Base-by-base conservation (phyloP, 2,888 invertebrate genomes). In the Eudasyphora cyanicolor region DNA sequence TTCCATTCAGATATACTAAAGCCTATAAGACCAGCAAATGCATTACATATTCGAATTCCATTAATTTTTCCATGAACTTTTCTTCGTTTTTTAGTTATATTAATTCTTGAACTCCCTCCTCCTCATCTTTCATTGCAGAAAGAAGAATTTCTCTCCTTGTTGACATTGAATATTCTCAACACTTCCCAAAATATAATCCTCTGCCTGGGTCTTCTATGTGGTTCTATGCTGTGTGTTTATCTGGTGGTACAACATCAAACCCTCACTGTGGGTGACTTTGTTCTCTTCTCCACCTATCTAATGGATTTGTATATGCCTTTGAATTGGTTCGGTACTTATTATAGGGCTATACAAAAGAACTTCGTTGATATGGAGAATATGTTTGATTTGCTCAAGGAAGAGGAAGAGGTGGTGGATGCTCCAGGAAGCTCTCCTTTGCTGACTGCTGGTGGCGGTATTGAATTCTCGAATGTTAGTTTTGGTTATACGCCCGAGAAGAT, bases 311-410 rank as follows among this genome's bases (percentile, higher is more conserved):
- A 99, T 90, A 96, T 97, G 81, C 99, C 99, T 0, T 93, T 99
- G 71, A 99, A 99, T 93, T 99, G 97, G 96, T 98, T 99, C 90
- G 99, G 99, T 32, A 99, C 98, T 2, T 99, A 98, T 89, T 99
- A 99, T 91, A 96, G 99, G 89, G 97, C 97, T 77, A 98, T 99
- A 82, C 99, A 99, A 91, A 98, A 97, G 93, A 97, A 98, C 90
- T 99, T 99, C 89, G 95, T 99, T 19, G 99, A 99, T 90, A 99
- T 99, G 99, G 99, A 99, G 92, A 99, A 99, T 92, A 99, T 99
- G 99, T 98, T 99, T 91, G 98, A 99, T 87, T 92, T 99, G 84
- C 93, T 99, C 88, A 94, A 96, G 49, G 97, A 98, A 89, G 95
- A 96, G 60, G 95, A 96, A 75, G 98, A 99, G 93, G 95, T 99